phyloP scores from a whole-genome alignment of 2,113 vertebrate species.

The Sinocyclocheilus maitianheensis region DNA sequence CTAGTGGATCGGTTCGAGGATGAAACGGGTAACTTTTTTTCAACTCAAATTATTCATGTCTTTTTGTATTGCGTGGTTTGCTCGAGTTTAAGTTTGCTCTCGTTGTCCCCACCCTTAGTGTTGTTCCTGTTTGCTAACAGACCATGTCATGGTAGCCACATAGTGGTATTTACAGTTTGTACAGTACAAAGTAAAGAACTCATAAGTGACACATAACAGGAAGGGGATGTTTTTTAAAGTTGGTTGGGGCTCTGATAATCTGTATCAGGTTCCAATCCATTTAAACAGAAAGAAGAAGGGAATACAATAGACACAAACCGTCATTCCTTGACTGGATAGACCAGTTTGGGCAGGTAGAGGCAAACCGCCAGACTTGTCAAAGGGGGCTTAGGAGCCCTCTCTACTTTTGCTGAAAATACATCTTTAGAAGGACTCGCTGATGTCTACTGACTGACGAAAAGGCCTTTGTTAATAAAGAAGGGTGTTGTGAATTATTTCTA shows the following conservation, averaged over 20 bases:
- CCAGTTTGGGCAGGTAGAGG: conserved; percentile 91
- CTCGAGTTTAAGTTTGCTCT: background rate
- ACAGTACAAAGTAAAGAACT: background rate
- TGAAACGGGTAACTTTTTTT: conserved; percentile 72
- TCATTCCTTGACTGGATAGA: conserved; percentile 93
- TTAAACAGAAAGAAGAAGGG: conserved; percentile 73
- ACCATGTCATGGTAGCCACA: background rate
- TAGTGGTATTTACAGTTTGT: background rate
- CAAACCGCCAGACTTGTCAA: conserved; percentile 81
- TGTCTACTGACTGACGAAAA: conserved; percentile 45
- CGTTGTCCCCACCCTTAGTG: conserved; percentile 33
- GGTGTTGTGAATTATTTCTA: background rate
- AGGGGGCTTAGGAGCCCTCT: conserved; percentile 59
- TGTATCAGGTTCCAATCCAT: conserved; percentile 84
- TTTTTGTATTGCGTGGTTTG: conserved; percentile 39
- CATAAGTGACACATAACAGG: conserved; percentile 7
- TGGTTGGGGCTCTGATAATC: conserved; percentile 69
- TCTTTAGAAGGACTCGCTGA: conserved; percentile 42
- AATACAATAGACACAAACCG: conserved; percentile 82
- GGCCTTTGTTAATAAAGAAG: conserved; percentile 12
- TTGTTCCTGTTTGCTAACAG: conserved; percentile 26
- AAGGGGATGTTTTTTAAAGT: conserved; percentile 58
- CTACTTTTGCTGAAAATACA: conserved; percentile 53
- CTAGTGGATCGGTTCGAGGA: conserved; percentile 69
- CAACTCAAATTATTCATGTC: conserved; percentile 65